Base-by-base conservation (phyloP, 2,797 vertebrate species). In the Avahi laniger region DNA sequence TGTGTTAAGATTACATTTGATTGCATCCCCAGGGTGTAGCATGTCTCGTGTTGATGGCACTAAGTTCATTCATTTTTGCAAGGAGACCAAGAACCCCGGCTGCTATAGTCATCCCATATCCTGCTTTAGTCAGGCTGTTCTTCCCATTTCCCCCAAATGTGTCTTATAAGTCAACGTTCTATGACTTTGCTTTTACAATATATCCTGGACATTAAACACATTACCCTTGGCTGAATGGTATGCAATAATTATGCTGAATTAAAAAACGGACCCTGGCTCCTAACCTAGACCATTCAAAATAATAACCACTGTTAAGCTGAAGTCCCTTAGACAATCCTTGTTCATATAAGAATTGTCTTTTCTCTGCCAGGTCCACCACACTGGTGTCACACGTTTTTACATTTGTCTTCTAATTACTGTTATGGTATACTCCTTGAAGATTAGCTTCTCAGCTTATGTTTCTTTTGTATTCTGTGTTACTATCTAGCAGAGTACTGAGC, bases 1-100 rank as follows among this genome's bases (percentile, higher is more conserved):
- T 30, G 41, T 35, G n/a, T 80, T 70, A 11, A 75, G 28, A 65
- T 41, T 57, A 46, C 48, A 30, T 61, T 26, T 59, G 41, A 67
- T 43, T 57, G 8, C 12, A 87, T 61, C 5, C 4, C 70, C 48
- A 52, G 54, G 14, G 14, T 35, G 1, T 61, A 15, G 0, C 12
- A 50, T 59, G 20, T 15, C 38, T 18, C 8, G 0, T 1, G 3
- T 28, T 48, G 46, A 86, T 3, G 8, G 35, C 11, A 38, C 11
- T 35, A 72, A 65, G 8, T 50, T 4, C 33, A 43, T 10, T 63
- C 38, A 83, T 75, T 88, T 90, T 43, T 84, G 28, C 15, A 13
- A 4, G 6, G 33, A 93, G 24, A 61, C 46, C 9, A 76, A 88
- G 59, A 63, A 30, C 43, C 20, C 80, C 28, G 26, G 7, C 6